Conservation (phyloP, 2,113 vertebrate species). For the Serilophus lunatus region DNA sequence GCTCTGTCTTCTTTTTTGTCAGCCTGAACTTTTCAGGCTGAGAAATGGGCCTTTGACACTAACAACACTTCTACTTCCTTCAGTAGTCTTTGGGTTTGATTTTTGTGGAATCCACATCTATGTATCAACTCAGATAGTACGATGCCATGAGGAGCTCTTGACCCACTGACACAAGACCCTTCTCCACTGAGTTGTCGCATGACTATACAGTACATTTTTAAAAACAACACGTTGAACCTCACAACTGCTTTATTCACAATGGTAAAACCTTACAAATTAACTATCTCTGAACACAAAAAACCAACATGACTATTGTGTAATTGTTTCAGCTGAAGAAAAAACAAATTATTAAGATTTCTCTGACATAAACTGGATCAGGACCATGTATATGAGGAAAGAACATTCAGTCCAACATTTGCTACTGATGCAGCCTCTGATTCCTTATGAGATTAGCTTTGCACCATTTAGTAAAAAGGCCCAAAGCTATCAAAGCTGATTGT, state of each 20-base stretch:
- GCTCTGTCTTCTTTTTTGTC: not conserved
- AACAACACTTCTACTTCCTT: not conserved
- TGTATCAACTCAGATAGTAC: not conserved
- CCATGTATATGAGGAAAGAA: not conserved
- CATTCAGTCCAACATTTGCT: not conserved
- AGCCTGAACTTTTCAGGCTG: not conserved
- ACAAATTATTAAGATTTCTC: not conserved
- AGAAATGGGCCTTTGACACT: not conserved
- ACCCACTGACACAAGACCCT: not conserved
- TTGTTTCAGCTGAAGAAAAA: not conserved
- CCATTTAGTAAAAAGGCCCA: not conserved
- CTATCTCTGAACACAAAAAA: not conserved
- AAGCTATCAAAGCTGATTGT: not conserved
- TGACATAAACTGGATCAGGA: not conserved
- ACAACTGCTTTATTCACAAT: not conserved
- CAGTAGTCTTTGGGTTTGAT: not conserved
- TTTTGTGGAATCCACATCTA: not conserved
- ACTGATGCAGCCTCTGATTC: not conserved
- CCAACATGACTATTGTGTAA: not conserved
- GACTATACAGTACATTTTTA: not conserved
- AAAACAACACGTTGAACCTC: not conserved
- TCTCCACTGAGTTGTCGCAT: not conserved
- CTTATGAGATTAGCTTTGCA: not conserved
- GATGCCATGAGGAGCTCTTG: not conserved
- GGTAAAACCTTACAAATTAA: not conserved